Conservation (phyloP, 2,888 invertebrate genomes). For the Enoplolaimus lenunculus region DNA sequence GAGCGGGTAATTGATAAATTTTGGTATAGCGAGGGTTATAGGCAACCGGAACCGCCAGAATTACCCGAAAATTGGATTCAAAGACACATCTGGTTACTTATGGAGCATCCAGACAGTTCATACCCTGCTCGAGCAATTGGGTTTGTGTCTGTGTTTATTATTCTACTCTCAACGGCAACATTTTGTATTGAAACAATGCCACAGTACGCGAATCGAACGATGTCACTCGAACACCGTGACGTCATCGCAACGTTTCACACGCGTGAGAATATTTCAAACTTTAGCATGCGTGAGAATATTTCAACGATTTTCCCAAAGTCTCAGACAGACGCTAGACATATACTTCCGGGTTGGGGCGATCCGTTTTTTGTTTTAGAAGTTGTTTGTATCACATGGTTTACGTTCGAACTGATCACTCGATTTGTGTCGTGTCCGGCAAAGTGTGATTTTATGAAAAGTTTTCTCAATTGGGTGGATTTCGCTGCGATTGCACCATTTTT, state of each 20-base stretch:
- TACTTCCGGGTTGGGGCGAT: too few relatives aligned
- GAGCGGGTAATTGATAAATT: constrained; percentile 55
- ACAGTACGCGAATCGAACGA: constrained; percentile 23
- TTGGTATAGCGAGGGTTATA: constrained; percentile 68
- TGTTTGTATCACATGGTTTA: constrained; percentile 46
- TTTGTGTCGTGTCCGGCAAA: constrained; percentile 46
- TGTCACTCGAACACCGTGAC: not conserved
- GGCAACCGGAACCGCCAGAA: constrained; percentile 95
- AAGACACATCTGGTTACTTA: constrained; percentile 92
- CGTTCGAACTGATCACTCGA: constrained; percentile 44
- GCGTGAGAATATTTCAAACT: too few relatives aligned
- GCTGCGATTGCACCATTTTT: constrained; percentile 47
- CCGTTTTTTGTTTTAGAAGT: constrained; percentile 46
- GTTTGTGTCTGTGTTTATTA: constrained; percentile 96
- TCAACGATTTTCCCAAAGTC: too few relatives aligned
- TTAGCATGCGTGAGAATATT: too few relatives aligned
- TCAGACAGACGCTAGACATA: too few relatives aligned
- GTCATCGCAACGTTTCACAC: not conserved
- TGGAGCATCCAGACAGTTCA: constrained; percentile 98
- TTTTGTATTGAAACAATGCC: constrained; percentile 98
- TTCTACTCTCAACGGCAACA: constrained; percentile 94
- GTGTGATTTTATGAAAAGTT: constrained; percentile 43
- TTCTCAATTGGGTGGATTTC: constrained; percentile 46
- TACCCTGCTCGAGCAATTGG: constrained; percentile 95
- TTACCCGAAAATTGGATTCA: constrained; percentile 92